Evolutionary conservation across 1,140 invertebrate genomes (phyloP).

Genomic region (Drosophila nebulosa): DNA sequence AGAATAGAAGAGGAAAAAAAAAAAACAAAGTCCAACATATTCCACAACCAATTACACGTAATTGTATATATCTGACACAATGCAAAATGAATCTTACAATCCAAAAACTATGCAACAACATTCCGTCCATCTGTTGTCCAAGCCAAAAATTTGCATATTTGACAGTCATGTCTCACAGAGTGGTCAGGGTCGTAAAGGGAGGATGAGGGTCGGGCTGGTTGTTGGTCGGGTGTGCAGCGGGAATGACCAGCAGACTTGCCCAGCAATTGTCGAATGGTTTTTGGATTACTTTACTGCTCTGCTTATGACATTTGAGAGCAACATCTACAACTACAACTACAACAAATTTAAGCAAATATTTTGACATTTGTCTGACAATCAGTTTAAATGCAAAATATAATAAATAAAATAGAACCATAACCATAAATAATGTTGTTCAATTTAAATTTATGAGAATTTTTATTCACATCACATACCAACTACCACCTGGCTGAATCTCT

Average conservation of each 20-base stretch:
- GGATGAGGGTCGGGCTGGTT: no score
- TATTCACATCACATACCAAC: not conserved
- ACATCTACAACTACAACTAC: constrained; percentile 8
- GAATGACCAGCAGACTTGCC: constrained; percentile 17
- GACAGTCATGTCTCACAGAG: constrained; percentile 44
- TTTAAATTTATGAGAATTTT: constrained; percentile 23
- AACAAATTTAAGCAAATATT: constrained; percentile 39
- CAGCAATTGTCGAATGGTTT: constrained; percentile 18
- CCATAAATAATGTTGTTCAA: constrained; percentile 15
- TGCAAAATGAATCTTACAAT: not conserved
- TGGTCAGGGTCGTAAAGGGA: not conserved
- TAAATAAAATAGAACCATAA: constrained; percentile 23
- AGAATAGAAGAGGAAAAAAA: not conserved
- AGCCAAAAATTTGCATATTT: constrained; percentile 57
- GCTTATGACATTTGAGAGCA: constrained; percentile 52
- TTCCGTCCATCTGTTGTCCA: not conserved
- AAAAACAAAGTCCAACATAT: constrained; percentile 5
- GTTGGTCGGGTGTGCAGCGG: no score
- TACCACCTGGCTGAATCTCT: no score
- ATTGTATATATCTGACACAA: constrained; percentile 11
- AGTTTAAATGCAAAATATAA: constrained; percentile 12
- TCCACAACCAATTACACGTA: constrained; percentile 34
- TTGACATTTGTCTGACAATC: constrained; percentile 45
- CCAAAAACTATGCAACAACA: constrained; percentile 12
- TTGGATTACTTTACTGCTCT: constrained; percentile 6